A percentile compares a stretch with the other conserved stretches of the same genome.
These are phyloP conservation scores for Myotis planiceps DNA, from an alignment of 2,797 vertebrate genomes.

Conservation along the genomic window DNA sequence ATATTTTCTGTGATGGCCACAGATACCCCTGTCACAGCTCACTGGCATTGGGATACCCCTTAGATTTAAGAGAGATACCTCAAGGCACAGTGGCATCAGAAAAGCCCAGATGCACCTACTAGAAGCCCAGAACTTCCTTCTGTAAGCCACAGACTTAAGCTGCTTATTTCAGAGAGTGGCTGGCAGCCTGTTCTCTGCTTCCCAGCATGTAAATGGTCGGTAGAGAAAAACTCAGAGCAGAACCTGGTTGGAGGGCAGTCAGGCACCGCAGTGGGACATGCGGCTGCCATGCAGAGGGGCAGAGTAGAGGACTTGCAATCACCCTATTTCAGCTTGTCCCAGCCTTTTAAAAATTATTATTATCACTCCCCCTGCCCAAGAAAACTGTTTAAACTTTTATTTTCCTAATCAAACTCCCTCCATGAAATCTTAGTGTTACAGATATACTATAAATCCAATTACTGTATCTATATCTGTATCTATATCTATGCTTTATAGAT, in stretches of 20 bases:
- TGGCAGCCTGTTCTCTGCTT: not conserved
- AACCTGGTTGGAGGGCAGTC: too few relatives aligned
- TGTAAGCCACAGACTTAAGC: not conserved
- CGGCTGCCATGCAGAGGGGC: too few relatives aligned
- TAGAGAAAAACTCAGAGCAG: not conserved
- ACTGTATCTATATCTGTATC: too few relatives aligned
- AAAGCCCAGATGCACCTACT: not conserved
- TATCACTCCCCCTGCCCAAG: too few relatives aligned
- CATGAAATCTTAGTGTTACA: not conserved
- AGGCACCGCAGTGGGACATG: rapidly evolving
- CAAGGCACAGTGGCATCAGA: not conserved
- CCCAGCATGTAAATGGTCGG: not conserved
- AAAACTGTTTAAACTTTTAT: not conserved
- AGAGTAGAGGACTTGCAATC: not conserved
- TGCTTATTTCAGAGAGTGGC: not conserved
- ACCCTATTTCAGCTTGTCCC: rapidly evolving
- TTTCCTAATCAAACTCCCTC: not conserved
- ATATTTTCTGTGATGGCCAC: not conserved
- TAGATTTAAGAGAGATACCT: not conserved
- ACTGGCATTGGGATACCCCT: not conserved
- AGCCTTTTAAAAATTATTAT: not conserved
- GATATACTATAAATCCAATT: not conserved
- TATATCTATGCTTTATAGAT: not conserved
- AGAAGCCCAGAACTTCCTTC: not conserved
- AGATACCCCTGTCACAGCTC: not conserved